Evolutionary conservation across 2,888 invertebrate genomes (phyloP), one percentile per base, ranked within the genome.

Genomic region (Nomada lathburiana): DNA sequence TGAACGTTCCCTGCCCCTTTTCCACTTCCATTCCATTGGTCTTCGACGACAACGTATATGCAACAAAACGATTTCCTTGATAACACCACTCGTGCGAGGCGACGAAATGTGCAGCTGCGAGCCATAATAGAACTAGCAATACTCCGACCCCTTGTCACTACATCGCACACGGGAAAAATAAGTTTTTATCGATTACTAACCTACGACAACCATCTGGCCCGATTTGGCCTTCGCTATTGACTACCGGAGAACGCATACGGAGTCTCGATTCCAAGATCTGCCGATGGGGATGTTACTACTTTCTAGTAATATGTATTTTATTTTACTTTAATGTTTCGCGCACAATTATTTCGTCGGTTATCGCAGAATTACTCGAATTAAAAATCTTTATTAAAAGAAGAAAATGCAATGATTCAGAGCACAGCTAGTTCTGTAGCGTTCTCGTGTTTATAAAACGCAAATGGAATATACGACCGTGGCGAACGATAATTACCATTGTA

Each of bases 201-300:
- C 92, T 91, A 90, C 86, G 90, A 89, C 91, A 91, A 92, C 90
- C 91, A 89, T 90, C 89, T 89, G 88, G 87, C 71, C 52, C 72
- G 55, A 20, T 83, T 82, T 82, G 84, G 79, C 63, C 74, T 73
- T 65, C 75, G 53, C n/a, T 4, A 11, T 23, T 23, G 82, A 57
- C 78, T 57, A 55, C 16, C 50, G 57, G 5, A 50, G 73, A 69
- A 60, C 64, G 68, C 75, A 70, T 69, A 36, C 72, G 80, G 60
- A 67, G 76, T 57, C 76, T 75, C 69, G 67, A 78, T 84, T 53
- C 74, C 62, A 74, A 82, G 82, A 71, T 83, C 78, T 65, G 44
- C 23, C 68, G 10, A 72, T 29, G 50, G 13, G 23, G 23, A 23
- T 57, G 26, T 62, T 10, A 26, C 16, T 2, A 18, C 20, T 29